phyloP scores from a whole-genome alignment of 2,113 vertebrate species.

The Rhipidura dahli region DNA sequence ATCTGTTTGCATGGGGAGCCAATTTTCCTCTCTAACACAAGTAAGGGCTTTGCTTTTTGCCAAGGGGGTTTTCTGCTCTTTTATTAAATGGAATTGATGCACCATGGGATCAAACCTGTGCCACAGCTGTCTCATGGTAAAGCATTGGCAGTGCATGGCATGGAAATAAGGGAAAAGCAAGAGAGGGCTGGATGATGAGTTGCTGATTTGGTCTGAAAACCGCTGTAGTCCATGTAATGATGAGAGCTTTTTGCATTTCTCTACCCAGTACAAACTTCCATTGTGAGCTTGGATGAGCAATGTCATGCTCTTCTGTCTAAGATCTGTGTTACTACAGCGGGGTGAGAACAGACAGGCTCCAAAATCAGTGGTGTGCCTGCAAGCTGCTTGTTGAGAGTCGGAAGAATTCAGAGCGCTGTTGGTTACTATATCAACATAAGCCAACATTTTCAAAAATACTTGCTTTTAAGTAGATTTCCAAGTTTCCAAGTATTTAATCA shows the following conservation, averaged over 20 bases:
- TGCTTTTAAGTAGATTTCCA: neutral
- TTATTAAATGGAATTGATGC: neutral
- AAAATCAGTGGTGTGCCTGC: neutral
- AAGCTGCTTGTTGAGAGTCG: neutral
- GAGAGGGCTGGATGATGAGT: neutral
- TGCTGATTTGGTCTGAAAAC: neutral
- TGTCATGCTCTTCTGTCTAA: fast-evolving
- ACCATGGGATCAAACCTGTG: neutral
- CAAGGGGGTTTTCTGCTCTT: neutral
- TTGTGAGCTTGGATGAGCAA: neutral
- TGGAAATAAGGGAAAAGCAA: neutral
- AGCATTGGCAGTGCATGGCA: neutral
- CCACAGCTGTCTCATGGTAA: neutral
- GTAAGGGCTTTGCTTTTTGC: neutral
- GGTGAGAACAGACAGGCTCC: neutral
- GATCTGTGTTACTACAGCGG: fast-evolving
- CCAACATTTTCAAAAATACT: neutral
- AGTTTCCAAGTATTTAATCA: fast-evolving
- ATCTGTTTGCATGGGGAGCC: neutral
- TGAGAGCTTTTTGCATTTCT: fast-evolving
- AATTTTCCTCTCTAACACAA: neutral
- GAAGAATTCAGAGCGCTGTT: neutral
- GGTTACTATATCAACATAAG: neutral
- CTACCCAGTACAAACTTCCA: neutral
- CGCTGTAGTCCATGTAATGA: neutral